phyloP scores from a whole-genome alignment of 1,140 invertebrate species.

The Magallana angulata region DNA sequence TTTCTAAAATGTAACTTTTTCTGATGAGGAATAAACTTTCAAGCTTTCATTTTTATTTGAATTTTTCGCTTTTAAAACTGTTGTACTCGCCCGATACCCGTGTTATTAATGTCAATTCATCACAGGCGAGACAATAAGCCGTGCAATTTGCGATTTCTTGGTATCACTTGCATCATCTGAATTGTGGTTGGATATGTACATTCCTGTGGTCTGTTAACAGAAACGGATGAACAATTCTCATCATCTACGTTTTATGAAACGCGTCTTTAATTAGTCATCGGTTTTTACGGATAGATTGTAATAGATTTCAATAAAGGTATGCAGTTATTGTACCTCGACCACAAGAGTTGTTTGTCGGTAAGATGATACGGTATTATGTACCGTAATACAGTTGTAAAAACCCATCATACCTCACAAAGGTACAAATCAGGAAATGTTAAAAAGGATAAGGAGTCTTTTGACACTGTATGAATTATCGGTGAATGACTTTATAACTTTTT shows the following conservation, averaged over 20 bases:
- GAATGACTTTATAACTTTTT: no score
- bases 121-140: no score
- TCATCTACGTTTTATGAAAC: not conserved
- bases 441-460: not conserved
- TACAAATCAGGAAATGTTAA: no score
- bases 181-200: not conserved
- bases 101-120: no score
- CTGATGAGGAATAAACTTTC: no score
- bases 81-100: no score
- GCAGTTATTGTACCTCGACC: not conserved
- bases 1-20: no score
- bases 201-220: not conserved
- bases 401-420: not conserved
- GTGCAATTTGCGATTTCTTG: no score
- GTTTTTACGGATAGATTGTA: not conserved
- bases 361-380: not conserved
- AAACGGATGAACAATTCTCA: not conserved
- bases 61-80: no score
- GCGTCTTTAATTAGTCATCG: not conserved
- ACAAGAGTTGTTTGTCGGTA: not conserved
- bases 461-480: not conserved
- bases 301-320: not conserved
- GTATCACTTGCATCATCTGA: no score
- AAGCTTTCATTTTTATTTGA: no score
- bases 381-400: not conserved